Base-by-base conservation (phyloP, 2,888 invertebrate genomes). In the Mythimna loreyi region DNA sequence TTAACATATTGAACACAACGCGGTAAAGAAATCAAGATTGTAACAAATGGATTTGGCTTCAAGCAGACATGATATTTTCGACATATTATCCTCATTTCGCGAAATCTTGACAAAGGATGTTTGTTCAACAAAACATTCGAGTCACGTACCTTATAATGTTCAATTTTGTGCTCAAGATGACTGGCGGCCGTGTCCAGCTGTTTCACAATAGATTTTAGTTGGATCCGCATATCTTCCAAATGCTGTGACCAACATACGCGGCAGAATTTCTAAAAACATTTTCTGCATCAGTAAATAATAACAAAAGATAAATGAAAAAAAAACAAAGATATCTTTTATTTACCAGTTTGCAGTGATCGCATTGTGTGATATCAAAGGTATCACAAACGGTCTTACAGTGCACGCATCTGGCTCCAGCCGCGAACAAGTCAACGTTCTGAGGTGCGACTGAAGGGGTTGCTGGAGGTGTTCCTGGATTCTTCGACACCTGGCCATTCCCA, bases 281-380 rank as follows among this genome's bases (percentile, higher is more conserved):
- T 23, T 53, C 19, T 55, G 33, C n/a, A 7, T 72, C 40, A 67
- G 59, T 36, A 53, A 53, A 75, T 53, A 43, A 58, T 25, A 59
- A 63, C 7, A 21, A 47, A 43, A 58, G 4, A 40, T 5, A 45
- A 62, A 57, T 21, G n/a, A 16, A 57, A 49, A 33, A 0, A 3
- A 71, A 45, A 53, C 0, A 50, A 45, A 19, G 1, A 47, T 9
- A 3, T 23, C 50, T 9, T 47, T 52, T 43, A 36, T 30, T 89
- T 88, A 97, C 97, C 96, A 96, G 92, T 90, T 96, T 96, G 88
- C 97, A 97, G 89, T 97, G 97, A 78, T 95, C 92, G 83, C 97
- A 97, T 30, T 87, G 82, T 6, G 91, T 89, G 1, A 92, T 85
- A 67, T 93, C 92, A 3, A 56, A 25, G 45, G 74, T 87, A 67